These are phyloP conservation scores for Spicauda simplicius DNA, from an alignment of 2,888 invertebrate genomes.

Conservation along the genomic window DNA sequence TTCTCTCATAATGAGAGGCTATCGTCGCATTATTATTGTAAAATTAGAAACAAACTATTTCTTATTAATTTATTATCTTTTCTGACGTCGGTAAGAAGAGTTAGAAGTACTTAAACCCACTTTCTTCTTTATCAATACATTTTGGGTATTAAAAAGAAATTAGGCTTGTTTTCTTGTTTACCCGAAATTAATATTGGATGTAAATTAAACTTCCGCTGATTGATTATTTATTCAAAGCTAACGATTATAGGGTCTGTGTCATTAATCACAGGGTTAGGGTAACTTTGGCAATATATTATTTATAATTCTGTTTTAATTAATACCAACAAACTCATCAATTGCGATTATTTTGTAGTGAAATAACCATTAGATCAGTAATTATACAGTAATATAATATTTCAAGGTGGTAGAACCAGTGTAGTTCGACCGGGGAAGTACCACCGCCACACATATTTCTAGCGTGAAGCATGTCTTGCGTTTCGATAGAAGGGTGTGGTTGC, in stretches of 20 bases:
- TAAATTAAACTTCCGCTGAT: constrained; percentile 31
- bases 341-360: constrained; percentile 22
- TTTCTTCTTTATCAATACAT: background rate
- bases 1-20: too few relatives aligned
- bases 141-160: constrained; percentile 31
- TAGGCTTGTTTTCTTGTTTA: constrained; percentile 30
- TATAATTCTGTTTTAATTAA: constrained; percentile 29
- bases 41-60: too few relatives aligned
- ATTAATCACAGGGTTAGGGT: constrained; percentile 25
- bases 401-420: too few relatives aligned
- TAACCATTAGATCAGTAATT: constrained; percentile 1
- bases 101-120: background rate
- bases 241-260: constrained; percentile 27
- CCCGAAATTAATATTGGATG: constrained; percentile 30
- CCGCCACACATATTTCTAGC: too few relatives aligned
- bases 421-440: too few relatives aligned
- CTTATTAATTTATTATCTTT: too few relatives aligned
- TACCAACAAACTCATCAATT: constrained; percentile 32
- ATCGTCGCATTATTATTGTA: too few relatives aligned
- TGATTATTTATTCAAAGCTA: constrained; percentile 35
- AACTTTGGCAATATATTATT: constrained; percentile 25
- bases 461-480: too few relatives aligned
- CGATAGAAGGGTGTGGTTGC: too few relatives aligned
- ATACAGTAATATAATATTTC: too few relatives aligned
- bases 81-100: background rate